phyloP scores from a whole-genome alignment of 35 echinoderm and acorn worm genomes.

The Stichopus chloronotus region DNA sequence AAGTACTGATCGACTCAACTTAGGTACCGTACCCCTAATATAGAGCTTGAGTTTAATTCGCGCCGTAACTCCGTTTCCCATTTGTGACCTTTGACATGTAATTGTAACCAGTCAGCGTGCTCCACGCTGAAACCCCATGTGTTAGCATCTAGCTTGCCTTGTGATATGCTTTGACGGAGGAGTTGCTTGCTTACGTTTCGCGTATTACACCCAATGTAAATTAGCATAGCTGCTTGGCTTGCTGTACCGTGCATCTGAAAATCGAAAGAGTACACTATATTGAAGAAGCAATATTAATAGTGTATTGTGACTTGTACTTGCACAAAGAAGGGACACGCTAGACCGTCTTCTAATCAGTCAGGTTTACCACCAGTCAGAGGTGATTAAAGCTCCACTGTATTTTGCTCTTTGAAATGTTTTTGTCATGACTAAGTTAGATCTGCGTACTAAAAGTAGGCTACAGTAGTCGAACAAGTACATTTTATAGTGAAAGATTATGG shows the following conservation, averaged over 20 bases:
- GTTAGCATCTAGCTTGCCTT: slow-evolving; percentile 9
- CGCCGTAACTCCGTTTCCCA: background rate
- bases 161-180: background rate
- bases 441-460: background rate
- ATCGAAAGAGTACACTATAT: background rate
- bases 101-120: slow-evolving; percentile 74
- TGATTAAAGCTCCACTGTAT: background rate
- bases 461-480: no score
- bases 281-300: background rate
- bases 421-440: background rate
- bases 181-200: background rate
- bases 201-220: slow-evolving; percentile 23
- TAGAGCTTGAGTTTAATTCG: no score
- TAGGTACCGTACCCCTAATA: no score
- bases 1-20: no score
- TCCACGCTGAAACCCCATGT: slow-evolving; percentile 61
- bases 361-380: background rate
- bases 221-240: background rate
- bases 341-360: no score
- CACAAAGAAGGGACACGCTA: no score
- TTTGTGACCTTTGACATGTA: slow-evolving; percentile 44
- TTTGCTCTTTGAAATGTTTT: background rate
- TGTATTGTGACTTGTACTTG: no score
- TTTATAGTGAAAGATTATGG: no score
- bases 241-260: background rate